These are phyloP conservation scores for Drosophila sucinea DNA, from an alignment of 1,140 invertebrate species.

Conservation along the genomic window DNA sequence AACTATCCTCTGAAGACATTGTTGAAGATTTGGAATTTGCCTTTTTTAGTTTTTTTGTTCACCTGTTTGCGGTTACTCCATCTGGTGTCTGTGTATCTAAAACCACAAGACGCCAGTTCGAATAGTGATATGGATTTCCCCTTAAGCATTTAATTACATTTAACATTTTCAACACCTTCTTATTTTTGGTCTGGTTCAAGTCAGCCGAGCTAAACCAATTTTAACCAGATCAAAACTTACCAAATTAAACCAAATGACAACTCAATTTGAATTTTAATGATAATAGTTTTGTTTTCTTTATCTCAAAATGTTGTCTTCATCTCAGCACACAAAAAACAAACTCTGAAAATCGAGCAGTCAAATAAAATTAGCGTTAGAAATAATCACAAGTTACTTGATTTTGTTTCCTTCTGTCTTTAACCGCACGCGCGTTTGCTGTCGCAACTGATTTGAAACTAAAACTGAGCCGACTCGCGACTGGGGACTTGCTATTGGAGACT, in stretches of 20 bases:
- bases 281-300: background rate
- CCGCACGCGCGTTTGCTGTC: constrained; percentile 73
- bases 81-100: constrained; percentile 18
- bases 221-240: constrained; percentile 21
- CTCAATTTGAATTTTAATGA: constrained; percentile 12
- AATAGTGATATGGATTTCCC: constrained; percentile 39
- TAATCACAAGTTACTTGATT: constrained; percentile 6
- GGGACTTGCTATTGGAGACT: constrained; percentile 27
- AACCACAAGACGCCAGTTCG: constrained; percentile 36
- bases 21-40: background rate
- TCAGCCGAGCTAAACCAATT: constrained; percentile 27
- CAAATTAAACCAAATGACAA: constrained; percentile 10
- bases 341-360: constrained; percentile 43
- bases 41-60: background rate
- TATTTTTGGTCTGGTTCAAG: background rate
- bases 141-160: constrained; percentile 43
- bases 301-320: constrained; percentile 8
- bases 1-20: too few relatives aligned
- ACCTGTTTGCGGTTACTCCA: constrained; percentile 25
- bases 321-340: background rate
- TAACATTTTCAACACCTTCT: constrained; percentile 36
- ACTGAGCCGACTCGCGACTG: constrained; percentile 48
- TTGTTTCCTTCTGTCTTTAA: constrained; percentile 38
- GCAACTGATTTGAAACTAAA: constrained; percentile 70
- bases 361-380: constrained; percentile 58